phyloP scores from a whole-genome alignment of 2,888 invertebrate genomes.

The Abrostola tripartita region DNA sequence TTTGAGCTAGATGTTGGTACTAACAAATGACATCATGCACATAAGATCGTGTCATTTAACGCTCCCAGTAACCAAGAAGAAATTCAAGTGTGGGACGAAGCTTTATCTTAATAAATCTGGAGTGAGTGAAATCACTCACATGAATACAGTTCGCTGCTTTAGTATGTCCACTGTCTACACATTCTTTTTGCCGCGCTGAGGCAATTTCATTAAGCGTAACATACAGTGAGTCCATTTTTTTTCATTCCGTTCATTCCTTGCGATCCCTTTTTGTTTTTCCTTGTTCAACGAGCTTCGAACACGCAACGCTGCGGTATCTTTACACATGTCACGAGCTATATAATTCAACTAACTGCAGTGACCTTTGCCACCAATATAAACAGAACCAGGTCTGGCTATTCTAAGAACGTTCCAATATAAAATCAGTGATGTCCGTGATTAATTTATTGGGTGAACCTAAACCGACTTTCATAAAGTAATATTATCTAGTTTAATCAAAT shows the following conservation, averaged over 20 bases:
- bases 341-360: constrained; percentile 65
- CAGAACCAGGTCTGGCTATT: constrained; percentile 74
- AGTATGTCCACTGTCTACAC: background rate
- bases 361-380: constrained; percentile 67
- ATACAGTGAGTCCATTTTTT: constrained; percentile 27
- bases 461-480: constrained; percentile 11
- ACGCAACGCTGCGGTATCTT: constrained; percentile 71
- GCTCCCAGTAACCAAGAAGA: too few species aligned
- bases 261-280: constrained; percentile 52
- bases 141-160: too few species aligned
- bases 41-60: too few species aligned
- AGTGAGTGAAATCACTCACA: too few species aligned
- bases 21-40: too few species aligned
- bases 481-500: background rate
- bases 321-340: constrained; percentile 62
- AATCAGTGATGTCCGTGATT: constrained; percentile 42
- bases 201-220: constrained; percentile 41
- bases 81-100: too few species aligned
- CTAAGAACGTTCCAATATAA: constrained; percentile 64
- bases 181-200: background rate
- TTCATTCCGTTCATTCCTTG: constrained; percentile 42
- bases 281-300: constrained; percentile 55
- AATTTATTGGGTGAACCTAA: constrained; percentile 46
- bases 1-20: too few species aligned
- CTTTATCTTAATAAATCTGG: too few species aligned